phyloP scores from a whole-genome alignment of 2,113 vertebrate genomes.

The Dermatemys mawii region DNA sequence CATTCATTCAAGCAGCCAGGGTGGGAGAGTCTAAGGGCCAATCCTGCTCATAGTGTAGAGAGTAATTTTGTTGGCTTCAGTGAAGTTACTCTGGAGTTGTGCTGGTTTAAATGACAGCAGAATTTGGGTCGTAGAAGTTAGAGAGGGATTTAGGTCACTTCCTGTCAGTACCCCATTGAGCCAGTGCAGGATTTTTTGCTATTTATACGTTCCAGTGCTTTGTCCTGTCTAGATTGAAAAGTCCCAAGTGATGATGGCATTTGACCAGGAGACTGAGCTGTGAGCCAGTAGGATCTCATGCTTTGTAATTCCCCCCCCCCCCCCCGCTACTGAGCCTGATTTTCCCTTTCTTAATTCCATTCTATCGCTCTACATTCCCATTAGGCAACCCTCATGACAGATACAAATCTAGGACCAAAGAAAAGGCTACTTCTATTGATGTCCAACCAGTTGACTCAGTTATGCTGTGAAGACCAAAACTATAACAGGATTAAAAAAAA shows the following conservation, averaged over 20 bases:
- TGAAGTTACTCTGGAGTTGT: not conserved
- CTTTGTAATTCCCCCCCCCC: rapidly evolving
- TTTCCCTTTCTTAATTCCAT: not conserved
- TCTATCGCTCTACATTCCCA: rapidly evolving
- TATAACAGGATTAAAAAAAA: not conserved
- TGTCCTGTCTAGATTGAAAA: not conserved
- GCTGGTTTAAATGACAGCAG: not conserved
- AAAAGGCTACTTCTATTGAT: not conserved
- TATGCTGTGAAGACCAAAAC: not conserved
- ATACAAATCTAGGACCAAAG: not conserved
- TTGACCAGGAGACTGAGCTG: not conserved
- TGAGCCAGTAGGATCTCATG: not conserved
- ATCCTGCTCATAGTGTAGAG: not conserved
- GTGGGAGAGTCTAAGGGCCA: not conserved
- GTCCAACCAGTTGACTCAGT: not conserved
- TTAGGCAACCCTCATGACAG: not conserved
- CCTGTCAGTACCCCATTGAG: not conserved
- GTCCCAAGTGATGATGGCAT: not conserved
- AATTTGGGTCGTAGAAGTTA: not conserved
- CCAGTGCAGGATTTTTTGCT: not conserved
- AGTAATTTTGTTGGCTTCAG: not conserved
- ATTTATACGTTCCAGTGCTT: not conserved
- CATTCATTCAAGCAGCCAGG: rapidly evolving
- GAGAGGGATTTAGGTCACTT: not conserved
- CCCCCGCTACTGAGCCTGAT: not conserved